Evolutionary conservation across 2,888 invertebrate species (phyloP).

Genomic region (Strigamia transsilvanica): DNA sequence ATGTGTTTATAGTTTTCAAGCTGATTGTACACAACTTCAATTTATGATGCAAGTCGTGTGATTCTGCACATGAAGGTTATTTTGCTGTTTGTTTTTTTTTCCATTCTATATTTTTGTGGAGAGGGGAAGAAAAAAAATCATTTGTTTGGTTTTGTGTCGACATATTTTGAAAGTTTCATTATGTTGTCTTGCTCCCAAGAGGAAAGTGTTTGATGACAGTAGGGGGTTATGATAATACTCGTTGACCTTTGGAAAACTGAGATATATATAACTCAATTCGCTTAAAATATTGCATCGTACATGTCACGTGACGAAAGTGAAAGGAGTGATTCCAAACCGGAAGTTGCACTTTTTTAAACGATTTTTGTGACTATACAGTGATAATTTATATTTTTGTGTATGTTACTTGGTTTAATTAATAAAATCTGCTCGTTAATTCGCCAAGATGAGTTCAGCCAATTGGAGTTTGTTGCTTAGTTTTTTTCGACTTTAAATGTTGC

Average conservation of each 20-base stretch:
- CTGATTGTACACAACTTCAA: background rate
- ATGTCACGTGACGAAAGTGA: too few relatives aligned
- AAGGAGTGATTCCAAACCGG: too few relatives aligned
- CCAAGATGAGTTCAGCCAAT: too few relatives aligned
- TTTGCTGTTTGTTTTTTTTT: background rate
- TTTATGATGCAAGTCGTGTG: background rate
- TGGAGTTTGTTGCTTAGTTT: too few relatives aligned
- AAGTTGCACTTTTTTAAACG: too few relatives aligned
- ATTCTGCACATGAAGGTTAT: background rate
- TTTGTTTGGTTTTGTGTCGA: background rate
- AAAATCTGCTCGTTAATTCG: too few relatives aligned
- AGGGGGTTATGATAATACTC: conserved; percentile 4
- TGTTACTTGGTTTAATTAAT: too few relatives aligned
- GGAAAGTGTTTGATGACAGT: conserved; percentile 16
- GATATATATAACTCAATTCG: background rate
- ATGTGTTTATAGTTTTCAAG: background rate
- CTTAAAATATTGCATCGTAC: background rate
- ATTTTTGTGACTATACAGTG: too few relatives aligned
- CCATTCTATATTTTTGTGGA: background rate
- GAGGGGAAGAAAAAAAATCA: background rate
- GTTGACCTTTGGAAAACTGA: background rate
- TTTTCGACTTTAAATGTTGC: too few relatives aligned
- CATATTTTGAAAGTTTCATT: conserved; percentile 15
- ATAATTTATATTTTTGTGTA: too few relatives aligned
- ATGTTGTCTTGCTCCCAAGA: background rate